Percentiles rank a stretch among this genome's conserved stretches.
phyloP scores from a whole-genome alignment of 2,888 invertebrate genomes.

The Yponomeuta plumbellus region DNA sequence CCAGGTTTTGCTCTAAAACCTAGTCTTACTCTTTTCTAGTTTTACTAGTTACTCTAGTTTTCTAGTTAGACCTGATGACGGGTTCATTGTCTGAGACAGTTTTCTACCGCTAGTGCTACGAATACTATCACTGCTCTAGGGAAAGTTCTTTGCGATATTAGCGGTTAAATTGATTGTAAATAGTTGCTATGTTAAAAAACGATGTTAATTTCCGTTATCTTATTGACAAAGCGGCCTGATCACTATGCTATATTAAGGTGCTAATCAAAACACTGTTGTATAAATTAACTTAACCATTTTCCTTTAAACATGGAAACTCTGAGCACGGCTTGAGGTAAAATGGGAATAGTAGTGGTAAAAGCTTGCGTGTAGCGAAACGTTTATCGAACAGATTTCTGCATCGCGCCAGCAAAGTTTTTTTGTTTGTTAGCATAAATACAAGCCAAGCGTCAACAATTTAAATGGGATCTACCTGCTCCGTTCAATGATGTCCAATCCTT shows the following conservation, averaged over 20 bases:
- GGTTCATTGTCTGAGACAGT: too few relatives aligned
- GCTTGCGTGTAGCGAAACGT: neutral
- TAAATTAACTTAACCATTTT: neutral
- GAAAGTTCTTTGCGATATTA: too few relatives aligned
- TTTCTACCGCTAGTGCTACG: too few relatives aligned
- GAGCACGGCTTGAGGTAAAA: neutral
- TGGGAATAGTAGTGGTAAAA: neutral
- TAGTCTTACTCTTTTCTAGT: too few relatives aligned
- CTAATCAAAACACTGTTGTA: neutral
- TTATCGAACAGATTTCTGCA: neutral
- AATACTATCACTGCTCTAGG: too few relatives aligned
- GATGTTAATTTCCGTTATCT: neutral
- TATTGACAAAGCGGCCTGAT: too few relatives aligned
- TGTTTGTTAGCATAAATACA: neutral
- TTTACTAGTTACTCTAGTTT: too few relatives aligned
- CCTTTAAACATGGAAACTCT: neutral
- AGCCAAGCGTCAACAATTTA: neutral
- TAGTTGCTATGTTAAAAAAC: neutral
- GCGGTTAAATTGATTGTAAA: too few relatives aligned
- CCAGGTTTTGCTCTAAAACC: too few relatives aligned
- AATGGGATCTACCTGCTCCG: neutral
- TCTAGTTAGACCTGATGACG: too few relatives aligned
- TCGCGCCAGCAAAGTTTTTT: neutral
- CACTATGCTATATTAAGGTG: too few relatives aligned
- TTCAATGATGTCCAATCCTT: constrained; percentile 55